Percentiles rank a stretch among this genome's conserved stretches.
Evolutionary conservation across 2,888 invertebrate genomes (phyloP).

Genomic region (Conchocele bisecta): DNA sequence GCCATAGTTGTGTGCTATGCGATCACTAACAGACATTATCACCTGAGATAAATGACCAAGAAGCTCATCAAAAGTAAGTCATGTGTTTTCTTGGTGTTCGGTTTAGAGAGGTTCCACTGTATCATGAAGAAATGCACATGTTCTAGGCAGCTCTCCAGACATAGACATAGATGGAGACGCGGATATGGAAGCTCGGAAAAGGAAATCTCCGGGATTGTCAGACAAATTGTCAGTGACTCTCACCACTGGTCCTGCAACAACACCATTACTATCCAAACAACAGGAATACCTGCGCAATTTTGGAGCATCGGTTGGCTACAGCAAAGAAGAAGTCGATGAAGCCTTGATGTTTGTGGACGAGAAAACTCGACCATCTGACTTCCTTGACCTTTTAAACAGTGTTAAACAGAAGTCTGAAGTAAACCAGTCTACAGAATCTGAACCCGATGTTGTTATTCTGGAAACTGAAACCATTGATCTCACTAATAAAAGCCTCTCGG

Average conservation of each 20-base stretch:
- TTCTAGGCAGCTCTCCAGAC: too few species aligned
- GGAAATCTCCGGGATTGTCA: too few species aligned
- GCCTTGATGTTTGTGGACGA: constrained; percentile 63
- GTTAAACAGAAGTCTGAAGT: constrained; percentile 14
- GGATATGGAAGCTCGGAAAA: too few species aligned
- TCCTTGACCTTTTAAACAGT: constrained; percentile 58
- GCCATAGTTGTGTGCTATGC: too few species aligned
- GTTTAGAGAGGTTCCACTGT: too few species aligned
- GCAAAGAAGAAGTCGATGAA: constrained; percentile 52
- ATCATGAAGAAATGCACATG: too few species aligned
- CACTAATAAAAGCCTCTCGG: constrained; percentile 1
- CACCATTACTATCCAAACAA: constrained; percentile 36
- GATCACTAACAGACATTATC: too few species aligned
- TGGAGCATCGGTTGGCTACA: constrained; percentile 63
- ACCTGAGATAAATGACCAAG: too few species aligned
- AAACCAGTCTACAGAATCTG: constrained; percentile 3
- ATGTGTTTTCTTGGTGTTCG: too few species aligned
- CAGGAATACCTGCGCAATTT: constrained; percentile 58
- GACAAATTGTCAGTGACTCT: too few species aligned
- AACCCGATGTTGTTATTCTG: constrained; percentile 48
- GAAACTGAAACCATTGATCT: constrained; percentile 44
- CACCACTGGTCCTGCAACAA: constrained; percentile 2
- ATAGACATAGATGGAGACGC: too few species aligned
- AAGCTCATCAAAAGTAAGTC: too few species aligned
- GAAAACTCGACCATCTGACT: constrained; percentile 67